Evolutionary conservation across 2,888 invertebrate genomes (phyloP).

Genomic region (Tachina lurida): DNA sequence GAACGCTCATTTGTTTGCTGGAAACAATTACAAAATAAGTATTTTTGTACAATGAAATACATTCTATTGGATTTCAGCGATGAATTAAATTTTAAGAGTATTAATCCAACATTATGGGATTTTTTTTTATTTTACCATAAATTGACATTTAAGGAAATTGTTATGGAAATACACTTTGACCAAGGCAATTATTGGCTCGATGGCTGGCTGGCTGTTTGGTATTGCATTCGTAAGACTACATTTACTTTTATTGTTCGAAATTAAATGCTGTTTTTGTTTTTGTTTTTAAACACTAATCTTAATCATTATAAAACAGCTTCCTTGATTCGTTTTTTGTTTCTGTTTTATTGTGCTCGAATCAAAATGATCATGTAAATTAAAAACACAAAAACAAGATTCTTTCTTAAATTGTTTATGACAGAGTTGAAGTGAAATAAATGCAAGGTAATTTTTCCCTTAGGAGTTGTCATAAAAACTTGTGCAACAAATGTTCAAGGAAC

Average conservation of each 20-base stretch:
- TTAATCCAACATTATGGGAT: background rate
- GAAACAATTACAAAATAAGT: constrained; percentile 62
- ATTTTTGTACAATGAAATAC: constrained; percentile 44
- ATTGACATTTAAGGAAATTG: constrained; percentile 71
- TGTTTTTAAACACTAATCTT: constrained; percentile 20
- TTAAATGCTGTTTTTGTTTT: constrained; percentile 39
- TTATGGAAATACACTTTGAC: constrained; percentile 60
- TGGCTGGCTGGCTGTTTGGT: background rate
- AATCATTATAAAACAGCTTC: constrained; percentile 27
- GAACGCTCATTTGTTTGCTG: constrained; percentile 50
- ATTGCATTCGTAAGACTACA: constrained; percentile 6
- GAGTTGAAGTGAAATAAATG: background rate
- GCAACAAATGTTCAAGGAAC: background rate
- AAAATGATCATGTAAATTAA: constrained; percentile 3
- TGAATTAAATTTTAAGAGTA: constrained; percentile 28
- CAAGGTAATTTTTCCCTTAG: background rate
- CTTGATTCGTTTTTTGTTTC: constrained; percentile 14
- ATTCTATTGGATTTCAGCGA: constrained; percentile 41
- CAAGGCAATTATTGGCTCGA: constrained; percentile 52
- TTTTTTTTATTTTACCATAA: constrained; percentile 10
- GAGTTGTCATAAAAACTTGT: background rate
- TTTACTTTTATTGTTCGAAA: constrained; percentile 58
- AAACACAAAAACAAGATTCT: background rate
- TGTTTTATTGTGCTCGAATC: background rate
- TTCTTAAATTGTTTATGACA: constrained; percentile 5